Evolutionary conservation across 30 jellyfish, hydroid and myxozoan species (phyloP).

Genomic region (Aurelia aurita): DNA sequence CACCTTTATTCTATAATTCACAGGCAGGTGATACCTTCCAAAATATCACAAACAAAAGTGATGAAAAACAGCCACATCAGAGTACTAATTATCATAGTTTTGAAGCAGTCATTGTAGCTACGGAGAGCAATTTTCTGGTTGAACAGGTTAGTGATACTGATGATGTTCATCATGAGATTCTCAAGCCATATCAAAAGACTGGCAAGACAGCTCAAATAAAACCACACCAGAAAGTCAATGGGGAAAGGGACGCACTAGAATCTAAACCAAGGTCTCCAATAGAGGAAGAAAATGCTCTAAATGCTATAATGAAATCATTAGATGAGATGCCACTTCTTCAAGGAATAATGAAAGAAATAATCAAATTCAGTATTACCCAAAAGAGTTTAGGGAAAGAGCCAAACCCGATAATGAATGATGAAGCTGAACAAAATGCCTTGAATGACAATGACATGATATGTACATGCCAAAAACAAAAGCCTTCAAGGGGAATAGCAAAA

Average conservation of each 20-base stretch:
- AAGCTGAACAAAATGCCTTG: background rate
- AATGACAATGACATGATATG: background rate
- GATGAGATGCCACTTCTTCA: conserved; percentile 53
- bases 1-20: conserved; percentile 50
- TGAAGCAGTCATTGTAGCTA: no score
- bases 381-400: background rate
- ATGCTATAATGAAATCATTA: conserved; percentile 19
- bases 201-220: no score
- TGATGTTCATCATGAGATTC: no score
- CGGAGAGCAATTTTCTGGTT: no score
- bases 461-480: background rate
- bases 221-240: no score
- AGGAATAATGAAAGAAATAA: conserved; percentile 52
- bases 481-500: background rate
- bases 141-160: no score
- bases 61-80: no score
- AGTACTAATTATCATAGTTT: no score
- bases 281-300: background rate
- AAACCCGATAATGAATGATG: background rate
- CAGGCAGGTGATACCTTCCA: conserved; percentile 2
- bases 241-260: no score
- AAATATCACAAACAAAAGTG: background rate
- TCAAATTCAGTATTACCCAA: conserved; percentile 9
- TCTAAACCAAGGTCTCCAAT: no score
- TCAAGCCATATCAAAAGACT: no score